Percentiles rank a stretch among this genome's conserved stretches.
phyloP scores from a whole-genome alignment of 1,140 invertebrate genomes.

The Heterodera carotae region DNA sequence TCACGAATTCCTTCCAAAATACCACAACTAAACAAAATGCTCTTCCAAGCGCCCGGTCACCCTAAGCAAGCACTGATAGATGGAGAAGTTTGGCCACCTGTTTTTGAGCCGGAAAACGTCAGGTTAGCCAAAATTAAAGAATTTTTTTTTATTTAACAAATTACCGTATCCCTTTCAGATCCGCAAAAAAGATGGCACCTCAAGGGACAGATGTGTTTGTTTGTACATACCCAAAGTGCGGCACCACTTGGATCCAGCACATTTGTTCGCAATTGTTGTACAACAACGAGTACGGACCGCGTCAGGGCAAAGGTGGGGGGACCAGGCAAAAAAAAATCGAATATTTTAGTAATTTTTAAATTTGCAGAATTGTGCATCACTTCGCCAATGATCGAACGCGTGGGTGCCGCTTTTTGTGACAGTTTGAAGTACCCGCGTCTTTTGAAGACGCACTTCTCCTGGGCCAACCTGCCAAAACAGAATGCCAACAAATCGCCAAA shows the following conservation, averaged over 20 bases:
- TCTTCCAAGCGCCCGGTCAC: constrained; percentile 55
- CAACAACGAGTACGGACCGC: constrained; percentile 51
- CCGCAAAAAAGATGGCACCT: constrained; percentile 55
- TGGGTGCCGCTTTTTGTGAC: constrained; percentile 58
- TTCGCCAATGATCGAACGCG: constrained; percentile 63
- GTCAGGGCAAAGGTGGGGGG: constrained; percentile 57
- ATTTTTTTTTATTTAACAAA: constrained; percentile 18
- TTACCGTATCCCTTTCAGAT: constrained; percentile 39
- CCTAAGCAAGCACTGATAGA: constrained; percentile 62
- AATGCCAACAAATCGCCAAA: constrained; percentile 52
- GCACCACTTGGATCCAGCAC: constrained; percentile 66
- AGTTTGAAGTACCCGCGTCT: constrained; percentile 55
- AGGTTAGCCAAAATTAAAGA: constrained; percentile 25
- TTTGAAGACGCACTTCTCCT: constrained; percentile 62
- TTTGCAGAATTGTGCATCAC: constrained; percentile 60
- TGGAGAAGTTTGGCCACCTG: constrained; percentile 63
- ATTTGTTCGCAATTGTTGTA: constrained; percentile 61
- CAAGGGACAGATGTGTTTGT: constrained; percentile 60
- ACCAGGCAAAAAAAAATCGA: background rate
- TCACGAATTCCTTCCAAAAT: background rate
- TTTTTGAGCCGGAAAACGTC: constrained; percentile 56
- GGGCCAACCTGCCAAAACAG: constrained; percentile 57
- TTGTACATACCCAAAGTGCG: constrained; percentile 63
- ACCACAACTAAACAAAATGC: background rate
- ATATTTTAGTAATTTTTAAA: background rate